Percentiles rank a stretch among this genome's conserved stretches.
Conservation (phyloP, 2,113 vertebrate species). For the Macrotus californicus region DNA sequence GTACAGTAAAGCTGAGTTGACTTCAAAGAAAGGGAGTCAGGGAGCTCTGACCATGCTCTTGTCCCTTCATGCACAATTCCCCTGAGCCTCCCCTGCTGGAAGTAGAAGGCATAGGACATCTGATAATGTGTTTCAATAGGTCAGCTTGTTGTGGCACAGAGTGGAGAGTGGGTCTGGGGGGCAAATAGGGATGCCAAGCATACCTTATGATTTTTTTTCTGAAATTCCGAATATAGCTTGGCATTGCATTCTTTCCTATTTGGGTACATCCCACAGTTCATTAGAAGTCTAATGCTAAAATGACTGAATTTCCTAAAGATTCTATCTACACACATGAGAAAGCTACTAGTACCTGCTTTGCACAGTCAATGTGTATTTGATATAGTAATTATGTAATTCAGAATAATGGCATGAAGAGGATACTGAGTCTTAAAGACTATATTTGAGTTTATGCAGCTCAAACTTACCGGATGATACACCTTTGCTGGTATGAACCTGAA, state of each 20-base stretch:
- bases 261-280: neutral
- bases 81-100: fast-evolving
- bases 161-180: neutral
- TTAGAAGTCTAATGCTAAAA: neutral
- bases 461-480: neutral
- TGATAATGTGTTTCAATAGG: neutral
- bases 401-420: neutral
- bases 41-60: neutral
- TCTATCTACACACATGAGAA: neutral
- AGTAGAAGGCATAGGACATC: neutral
- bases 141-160: neutral
- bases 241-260: neutral
- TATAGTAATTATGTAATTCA: neutral
- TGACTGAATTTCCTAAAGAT: neutral
- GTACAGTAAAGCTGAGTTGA: neutral
- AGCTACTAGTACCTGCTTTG: neutral
- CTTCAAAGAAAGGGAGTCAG: neutral
- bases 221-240: neutral
- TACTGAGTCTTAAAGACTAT: neutral
- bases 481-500: neutral
- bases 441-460: neutral
- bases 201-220: neutral
- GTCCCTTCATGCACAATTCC: neutral
- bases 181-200: neutral
- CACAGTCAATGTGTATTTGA: neutral